phyloP scores from a whole-genome alignment of 2,797 vertebrate species.

The Thaleichthys pacificus region DNA sequence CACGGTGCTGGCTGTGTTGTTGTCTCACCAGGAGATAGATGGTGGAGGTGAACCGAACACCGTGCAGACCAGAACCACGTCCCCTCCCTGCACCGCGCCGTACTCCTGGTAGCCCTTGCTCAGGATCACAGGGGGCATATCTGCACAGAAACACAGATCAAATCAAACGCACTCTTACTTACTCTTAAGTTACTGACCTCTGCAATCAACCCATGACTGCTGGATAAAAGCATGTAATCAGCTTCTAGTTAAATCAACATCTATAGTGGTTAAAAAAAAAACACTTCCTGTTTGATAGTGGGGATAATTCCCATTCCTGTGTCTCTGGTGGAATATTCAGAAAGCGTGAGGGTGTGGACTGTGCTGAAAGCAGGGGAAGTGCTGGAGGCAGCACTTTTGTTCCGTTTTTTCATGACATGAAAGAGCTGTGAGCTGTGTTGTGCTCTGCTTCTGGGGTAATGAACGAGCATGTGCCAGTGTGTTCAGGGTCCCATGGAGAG shows the following conservation, averaged over 20 bases:
- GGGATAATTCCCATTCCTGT: not conserved
- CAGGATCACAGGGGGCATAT: slow-evolving; percentile 85
- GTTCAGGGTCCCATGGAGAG: not conserved
- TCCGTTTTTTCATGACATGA: not conserved
- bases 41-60: slow-evolving; percentile 87
- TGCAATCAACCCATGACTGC: too few species aligned
- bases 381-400: not conserved
- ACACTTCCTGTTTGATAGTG: not conserved
- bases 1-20: not conserved
- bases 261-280: too few species aligned
- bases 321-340: not conserved
- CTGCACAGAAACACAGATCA: slow-evolving; percentile 59
- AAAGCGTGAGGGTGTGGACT: not conserved
- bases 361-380: not conserved
- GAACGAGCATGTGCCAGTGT: not conserved
- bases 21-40: slow-evolving; percentile 81
- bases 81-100: slow-evolving; percentile 72
- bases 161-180: not conserved
- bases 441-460: not conserved
- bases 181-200: too few species aligned
- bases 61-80: slow-evolving; percentile 79
- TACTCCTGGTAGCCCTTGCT: slow-evolving; percentile 81
- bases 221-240: too few species aligned
- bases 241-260: too few species aligned
- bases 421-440: too few species aligned